phyloP scores from a whole-genome alignment of 1,140 invertebrate species.

The Cataglyphis hispanica region DNA sequence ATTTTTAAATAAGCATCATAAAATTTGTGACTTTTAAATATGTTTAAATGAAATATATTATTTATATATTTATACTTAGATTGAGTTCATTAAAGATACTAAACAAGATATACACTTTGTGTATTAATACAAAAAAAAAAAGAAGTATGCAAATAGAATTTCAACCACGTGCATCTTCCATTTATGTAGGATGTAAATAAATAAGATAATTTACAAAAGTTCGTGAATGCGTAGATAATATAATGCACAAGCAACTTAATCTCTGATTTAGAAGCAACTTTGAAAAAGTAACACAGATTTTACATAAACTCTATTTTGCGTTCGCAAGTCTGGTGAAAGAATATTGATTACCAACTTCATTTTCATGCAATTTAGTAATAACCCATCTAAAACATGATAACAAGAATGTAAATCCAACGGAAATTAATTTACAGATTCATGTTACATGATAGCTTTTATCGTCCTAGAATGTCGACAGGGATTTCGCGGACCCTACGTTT shows the following conservation, averaged over 20 bases:
- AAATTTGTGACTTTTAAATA: not conserved
- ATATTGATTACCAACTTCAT: slow-evolving; percentile 34
- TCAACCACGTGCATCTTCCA: not conserved
- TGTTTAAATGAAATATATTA: slow-evolving; percentile 14
- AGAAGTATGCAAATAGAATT: not conserved
- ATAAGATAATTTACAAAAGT: slow-evolving; percentile 35
- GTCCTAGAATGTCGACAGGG: slow-evolving; percentile 21
- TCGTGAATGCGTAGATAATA: not conserved
- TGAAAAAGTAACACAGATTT: slow-evolving; percentile 12
- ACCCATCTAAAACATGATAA: slow-evolving; percentile 22
- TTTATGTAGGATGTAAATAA: slow-evolving; percentile 17
- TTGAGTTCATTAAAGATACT: not conserved
- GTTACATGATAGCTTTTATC: slow-evolving; percentile 51
- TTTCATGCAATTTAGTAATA: slow-evolving; percentile 43
- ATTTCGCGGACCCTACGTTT: slow-evolving; percentile 13
- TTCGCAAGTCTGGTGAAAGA: slow-evolving; percentile 2
- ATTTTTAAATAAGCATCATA: not conserved
- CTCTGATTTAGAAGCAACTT: slow-evolving; percentile 47
- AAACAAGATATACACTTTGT: slow-evolving; percentile 14
- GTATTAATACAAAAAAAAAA: slow-evolving; percentile 12
- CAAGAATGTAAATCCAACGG: slow-evolving; percentile 33
- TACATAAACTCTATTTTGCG: not conserved
- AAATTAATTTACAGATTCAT: slow-evolving; percentile 50
- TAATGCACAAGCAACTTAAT: slow-evolving; percentile 33
- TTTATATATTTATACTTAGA: not conserved